phyloP scores from a whole-genome alignment of 2,888 invertebrate genomes.

The Myathropa florea region DNA sequence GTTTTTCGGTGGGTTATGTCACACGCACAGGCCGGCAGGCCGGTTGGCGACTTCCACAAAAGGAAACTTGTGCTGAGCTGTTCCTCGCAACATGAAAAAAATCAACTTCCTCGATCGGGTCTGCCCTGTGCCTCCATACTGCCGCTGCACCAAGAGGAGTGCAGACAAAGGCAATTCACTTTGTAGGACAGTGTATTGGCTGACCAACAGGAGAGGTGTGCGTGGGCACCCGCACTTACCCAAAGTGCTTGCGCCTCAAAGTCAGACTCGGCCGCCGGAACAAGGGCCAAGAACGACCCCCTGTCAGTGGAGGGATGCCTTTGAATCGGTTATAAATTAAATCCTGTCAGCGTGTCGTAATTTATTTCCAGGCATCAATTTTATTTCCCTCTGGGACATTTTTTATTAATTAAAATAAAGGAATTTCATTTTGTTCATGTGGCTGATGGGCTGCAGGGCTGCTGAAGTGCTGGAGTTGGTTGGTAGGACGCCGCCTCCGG shows the following conservation, averaged over 20 bases:
- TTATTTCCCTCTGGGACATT: conserved; percentile 67
- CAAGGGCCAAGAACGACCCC: background rate
- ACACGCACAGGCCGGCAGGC: conserved; percentile 27
- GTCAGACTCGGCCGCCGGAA: too few species aligned
- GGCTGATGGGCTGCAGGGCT: background rate
- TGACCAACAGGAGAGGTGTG: background rate
- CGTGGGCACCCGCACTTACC: conserved; percentile 16
- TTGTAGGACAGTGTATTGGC: background rate
- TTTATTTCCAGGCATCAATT: conserved; percentile 70
- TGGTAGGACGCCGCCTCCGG: too few species aligned
- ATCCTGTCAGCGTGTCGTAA: conserved; percentile 68
- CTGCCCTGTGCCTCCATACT: background rate
- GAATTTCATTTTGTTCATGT: conserved; percentile 64
- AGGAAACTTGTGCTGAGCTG: conserved; percentile 13
- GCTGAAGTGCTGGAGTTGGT: too few species aligned
- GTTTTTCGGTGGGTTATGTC: conserved; percentile 26
- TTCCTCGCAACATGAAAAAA: background rate
- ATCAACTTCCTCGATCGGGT: background rate
- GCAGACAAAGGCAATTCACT: conserved; percentile 26
- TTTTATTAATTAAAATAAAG: conserved; percentile 71
- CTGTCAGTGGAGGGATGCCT: background rate
- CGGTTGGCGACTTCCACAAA: background rate
- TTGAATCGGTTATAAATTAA: conserved; percentile 70
- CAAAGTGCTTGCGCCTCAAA: background rate
- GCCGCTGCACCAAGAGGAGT: background rate